Percentiles rank a stretch among this genome's conserved stretches.
phyloP scores from a whole-genome alignment of 2,113 vertebrate species.

The Muntiacus reevesi region DNA sequence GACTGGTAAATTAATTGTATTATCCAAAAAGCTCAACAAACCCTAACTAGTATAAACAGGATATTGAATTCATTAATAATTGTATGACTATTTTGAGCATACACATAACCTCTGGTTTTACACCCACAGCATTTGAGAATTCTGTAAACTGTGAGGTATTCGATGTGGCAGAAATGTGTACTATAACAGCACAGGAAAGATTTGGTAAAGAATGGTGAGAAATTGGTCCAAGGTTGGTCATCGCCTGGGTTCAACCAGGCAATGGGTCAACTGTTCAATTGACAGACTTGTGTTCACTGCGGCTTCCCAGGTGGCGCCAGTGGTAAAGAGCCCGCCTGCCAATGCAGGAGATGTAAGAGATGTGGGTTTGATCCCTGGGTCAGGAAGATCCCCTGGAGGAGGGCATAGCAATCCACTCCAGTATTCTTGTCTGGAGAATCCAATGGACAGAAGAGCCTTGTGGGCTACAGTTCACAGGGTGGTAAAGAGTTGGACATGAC shows the following conservation, averaged over 20 bases:
- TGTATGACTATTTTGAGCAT: constrained; percentile 65
- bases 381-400: background rate
- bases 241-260: background rate
- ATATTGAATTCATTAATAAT: constrained; percentile 69
- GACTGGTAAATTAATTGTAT: constrained; percentile 61
- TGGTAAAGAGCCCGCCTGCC: background rate
- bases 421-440: background rate
- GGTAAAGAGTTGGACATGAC: background rate
- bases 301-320: background rate
- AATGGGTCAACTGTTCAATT: background rate
- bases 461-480: background rate
- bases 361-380: background rate
- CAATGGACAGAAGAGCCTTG: background rate
- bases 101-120: constrained; percentile 69
- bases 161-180: constrained; percentile 70
- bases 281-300: background rate
- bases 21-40: constrained; percentile 44
- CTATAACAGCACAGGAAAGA: background rate
- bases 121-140: constrained; percentile 70
- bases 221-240: background rate
- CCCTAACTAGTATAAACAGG: constrained; percentile 68
- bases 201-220: background rate
- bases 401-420: background rate
- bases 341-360: background rate
- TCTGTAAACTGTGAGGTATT: constrained; percentile 82